A percentile compares a stretch with the other conserved stretches of the same genome.
Evolutionary conservation across 2,797 vertebrate species (phyloP).

Genomic region (Gymnoscopelus braueri): DNA sequence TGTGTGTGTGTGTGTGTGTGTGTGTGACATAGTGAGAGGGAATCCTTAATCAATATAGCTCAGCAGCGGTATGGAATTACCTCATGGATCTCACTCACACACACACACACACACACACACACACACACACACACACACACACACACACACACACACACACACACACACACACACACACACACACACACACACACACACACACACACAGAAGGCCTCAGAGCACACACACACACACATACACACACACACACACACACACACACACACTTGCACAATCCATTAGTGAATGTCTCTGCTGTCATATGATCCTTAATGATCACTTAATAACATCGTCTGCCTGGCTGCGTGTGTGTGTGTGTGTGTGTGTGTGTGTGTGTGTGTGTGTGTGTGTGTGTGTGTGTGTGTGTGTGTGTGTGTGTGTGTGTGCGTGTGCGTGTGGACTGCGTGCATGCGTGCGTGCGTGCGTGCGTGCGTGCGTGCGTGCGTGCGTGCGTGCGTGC

Average conservation of each 20-base stretch:
- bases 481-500: background rate
- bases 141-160: constrained; percentile 6
- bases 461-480: background rate
- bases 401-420: constrained; percentile 2
- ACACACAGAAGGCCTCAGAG: too few species aligned
- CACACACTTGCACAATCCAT: background rate
- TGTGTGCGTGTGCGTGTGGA: background rate
- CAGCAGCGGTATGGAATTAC: background rate
- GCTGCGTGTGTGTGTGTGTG: background rate
- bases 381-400: constrained; percentile 2
- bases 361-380: background rate
- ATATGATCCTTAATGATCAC: constrained; percentile 1
- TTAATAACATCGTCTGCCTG: background rate
- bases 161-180: background rate
- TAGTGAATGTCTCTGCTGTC: background rate
- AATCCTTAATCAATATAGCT: constrained; percentile 1
- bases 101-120: background rate
- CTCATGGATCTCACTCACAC: background rate
- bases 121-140: background rate
- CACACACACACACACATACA: background rate
- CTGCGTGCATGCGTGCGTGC: background rate
- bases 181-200: constrained; percentile 1
- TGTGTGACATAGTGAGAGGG: background rate
- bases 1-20: background rate
- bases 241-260: background rate